phyloP scores from a whole-genome alignment of 2,888 invertebrate species.

The Congeria kusceri region DNA sequence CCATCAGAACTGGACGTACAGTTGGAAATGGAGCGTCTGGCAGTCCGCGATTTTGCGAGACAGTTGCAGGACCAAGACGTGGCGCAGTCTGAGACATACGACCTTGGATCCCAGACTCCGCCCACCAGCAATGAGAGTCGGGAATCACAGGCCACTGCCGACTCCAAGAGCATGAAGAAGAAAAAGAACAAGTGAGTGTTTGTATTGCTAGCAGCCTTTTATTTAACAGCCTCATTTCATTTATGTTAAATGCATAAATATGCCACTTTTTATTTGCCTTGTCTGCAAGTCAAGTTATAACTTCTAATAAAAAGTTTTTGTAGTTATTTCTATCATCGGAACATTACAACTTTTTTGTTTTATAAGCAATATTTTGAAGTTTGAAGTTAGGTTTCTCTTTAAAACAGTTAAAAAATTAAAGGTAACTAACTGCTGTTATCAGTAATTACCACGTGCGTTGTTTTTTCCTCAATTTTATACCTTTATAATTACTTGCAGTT shows the following conservation, averaged over 20 bases:
- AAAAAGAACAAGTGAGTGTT: slow-evolving; percentile 63
- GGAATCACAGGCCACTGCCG: slow-evolving; percentile 59
- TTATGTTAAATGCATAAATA: background rate
- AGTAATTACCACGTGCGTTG: too few relatives aligned
- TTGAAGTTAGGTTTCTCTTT: too few relatives aligned
- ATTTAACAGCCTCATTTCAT: background rate
- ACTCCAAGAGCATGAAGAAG: slow-evolving; percentile 58
- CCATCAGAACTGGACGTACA: slow-evolving; percentile 83
- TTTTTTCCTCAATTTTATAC: too few relatives aligned
- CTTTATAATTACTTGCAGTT: background rate
- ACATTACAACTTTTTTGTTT: too few relatives aligned
- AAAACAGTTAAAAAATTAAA: too few relatives aligned
- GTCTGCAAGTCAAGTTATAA: too few relatives aligned
- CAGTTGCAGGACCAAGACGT: slow-evolving; percentile 68
- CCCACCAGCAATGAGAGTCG: slow-evolving; percentile 71
- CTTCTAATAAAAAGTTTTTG: too few relatives aligned
- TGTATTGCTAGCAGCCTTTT: slow-evolving; percentile 6
- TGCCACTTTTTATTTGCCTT: too few relatives aligned
- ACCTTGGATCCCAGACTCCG: slow-evolving; percentile 19
- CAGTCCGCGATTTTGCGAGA: slow-evolving; percentile 81
- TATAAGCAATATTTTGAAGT: too few relatives aligned
- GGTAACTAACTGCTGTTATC: too few relatives aligned
- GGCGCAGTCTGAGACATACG: slow-evolving; percentile 48
- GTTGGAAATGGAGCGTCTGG: slow-evolving; percentile 83
- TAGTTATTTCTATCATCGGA: too few relatives aligned